Conservation (phyloP, 37 sponge, comb jelly and placozoan genomes). For the Agelas oroides region DNA sequence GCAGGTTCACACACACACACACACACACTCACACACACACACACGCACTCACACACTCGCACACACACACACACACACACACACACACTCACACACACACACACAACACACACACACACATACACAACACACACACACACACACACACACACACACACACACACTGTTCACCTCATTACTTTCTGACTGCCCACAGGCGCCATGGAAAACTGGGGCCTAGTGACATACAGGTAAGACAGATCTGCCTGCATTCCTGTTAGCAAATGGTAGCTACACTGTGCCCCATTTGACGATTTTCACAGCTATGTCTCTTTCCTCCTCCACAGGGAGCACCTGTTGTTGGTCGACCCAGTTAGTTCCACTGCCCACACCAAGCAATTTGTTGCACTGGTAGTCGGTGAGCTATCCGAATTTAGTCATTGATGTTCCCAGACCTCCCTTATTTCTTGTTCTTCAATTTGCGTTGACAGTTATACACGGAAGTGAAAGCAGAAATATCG, state of each 20-base stretch:
- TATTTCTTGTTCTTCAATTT: background rate
- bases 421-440: background rate
- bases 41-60: conserved; percentile 1
- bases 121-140: conserved; percentile 13
- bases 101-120: conserved; percentile 2
- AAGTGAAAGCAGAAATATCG: too few species aligned
- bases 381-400: conserved; percentile 95
- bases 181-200: conserved; percentile 60
- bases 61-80: background rate
- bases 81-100: background rate
- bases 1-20: conserved; percentile 45
- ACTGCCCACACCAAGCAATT: conserved; percentile 77
- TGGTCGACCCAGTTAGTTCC: conserved; percentile 86
- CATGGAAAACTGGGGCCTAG: conserved; percentile 97
- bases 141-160: background rate
- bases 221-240: conserved; percentile 76
- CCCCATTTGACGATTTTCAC: too few species aligned
- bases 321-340: conserved; percentile 87
- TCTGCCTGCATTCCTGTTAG: background rate
- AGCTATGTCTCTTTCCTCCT: too few species aligned
- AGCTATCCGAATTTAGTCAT: background rate
- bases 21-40: conserved; percentile 25
- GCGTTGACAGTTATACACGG: too few species aligned
- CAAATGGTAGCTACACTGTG: too few species aligned
- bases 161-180: conserved; percentile 4